Evolutionary conservation across 2,113 vertebrate genomes (phyloP), one percentile per base, ranked within the genome.

Genomic region (Pao palembangensis): DNA sequence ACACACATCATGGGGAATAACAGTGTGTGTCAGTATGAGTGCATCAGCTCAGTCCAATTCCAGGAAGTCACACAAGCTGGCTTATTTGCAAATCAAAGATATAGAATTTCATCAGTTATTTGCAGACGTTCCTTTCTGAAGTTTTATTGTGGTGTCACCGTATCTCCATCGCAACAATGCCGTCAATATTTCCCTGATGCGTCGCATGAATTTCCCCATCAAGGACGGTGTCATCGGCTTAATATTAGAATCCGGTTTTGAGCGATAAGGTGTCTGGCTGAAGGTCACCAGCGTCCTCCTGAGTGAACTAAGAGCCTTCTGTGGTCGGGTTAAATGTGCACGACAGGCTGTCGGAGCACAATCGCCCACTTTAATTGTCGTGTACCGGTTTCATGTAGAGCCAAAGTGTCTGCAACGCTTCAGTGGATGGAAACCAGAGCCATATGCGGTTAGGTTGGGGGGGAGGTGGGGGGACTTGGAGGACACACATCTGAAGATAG

Each of bases 391-490:
- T 88, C 84, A 79, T 84, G 87, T 81, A 85, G 87, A 89, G 88
- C 83, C 89, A 80, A 87, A 85, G 77, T 88, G 89, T 89, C 89
- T 90, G 85, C 86, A 88, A 79, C 78, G 85, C 78, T 73, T 82
- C 79, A 64, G 78, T 3, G 62, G 76, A 71, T 71, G 71, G 87
- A 85, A 87, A 89, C 72, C 60, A 85, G 85, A 88, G 81, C 78
- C 82, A 61, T 82, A 75, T 70, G 76, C 67, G 79, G 82, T 83
- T 62, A 64, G 74, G 64, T 61, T 51, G 64, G 64, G 55, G 46
- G 41, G 42, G 11, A 23, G 10, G 42, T 34, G 12, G 38, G 15
- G 28, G 28, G 10, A 28, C n/a, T 23, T 44, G 13, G 3, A 11
- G 20, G 11, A 25, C 7, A 51, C 6, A 53, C 46, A 28, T 50